A percentile compares a stretch with the other conserved stretches of the same genome.
Conservation (phyloP, 2,113 vertebrate species). For the human region DNA sequence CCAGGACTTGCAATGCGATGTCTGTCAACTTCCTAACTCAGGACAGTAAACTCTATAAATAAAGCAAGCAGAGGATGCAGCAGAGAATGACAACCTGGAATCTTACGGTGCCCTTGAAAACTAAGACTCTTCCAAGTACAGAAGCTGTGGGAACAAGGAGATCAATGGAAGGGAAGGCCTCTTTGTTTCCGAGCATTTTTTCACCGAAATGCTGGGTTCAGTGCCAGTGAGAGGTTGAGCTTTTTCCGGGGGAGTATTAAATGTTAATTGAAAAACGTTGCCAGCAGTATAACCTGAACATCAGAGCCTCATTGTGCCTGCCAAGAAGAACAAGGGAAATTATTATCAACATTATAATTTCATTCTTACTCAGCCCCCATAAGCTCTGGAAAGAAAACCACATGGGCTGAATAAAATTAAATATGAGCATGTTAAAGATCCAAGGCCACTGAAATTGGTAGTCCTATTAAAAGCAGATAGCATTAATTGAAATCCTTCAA, state of each 20-base stretch:
- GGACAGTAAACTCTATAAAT: not conserved
- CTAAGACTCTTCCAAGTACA: not conserved
- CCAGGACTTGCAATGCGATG: not conserved
- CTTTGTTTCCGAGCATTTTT: constrained; percentile 6
- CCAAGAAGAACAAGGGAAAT: constrained; percentile 66
- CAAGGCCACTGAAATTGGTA: not conserved
- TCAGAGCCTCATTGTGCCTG: constrained; percentile 32
- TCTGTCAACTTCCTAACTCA: not conserved
- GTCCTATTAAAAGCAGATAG: not conserved
- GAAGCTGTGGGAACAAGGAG: not conserved
- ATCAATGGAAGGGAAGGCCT: not conserved
- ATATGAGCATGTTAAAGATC: not conserved
- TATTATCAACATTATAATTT: constrained; percentile 56
- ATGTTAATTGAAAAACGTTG: constrained; percentile 64
- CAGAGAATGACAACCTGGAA: not conserved
- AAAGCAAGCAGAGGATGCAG: not conserved
- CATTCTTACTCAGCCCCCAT: constrained; percentile 25
- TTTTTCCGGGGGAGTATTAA: constrained; percentile 46
- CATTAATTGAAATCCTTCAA: not conserved
- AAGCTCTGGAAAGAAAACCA: constrained; percentile 32
- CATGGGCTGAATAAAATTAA: constrained; percentile 39
- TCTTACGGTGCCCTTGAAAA: not conserved
- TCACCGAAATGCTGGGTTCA: constrained; percentile 12
- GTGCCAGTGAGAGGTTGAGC: constrained; percentile 4
- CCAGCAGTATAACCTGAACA: constrained; percentile 34